Evolutionary conservation across 2,113 vertebrate species (phyloP).

Genomic region (Rafetus swinhoei): DNA sequence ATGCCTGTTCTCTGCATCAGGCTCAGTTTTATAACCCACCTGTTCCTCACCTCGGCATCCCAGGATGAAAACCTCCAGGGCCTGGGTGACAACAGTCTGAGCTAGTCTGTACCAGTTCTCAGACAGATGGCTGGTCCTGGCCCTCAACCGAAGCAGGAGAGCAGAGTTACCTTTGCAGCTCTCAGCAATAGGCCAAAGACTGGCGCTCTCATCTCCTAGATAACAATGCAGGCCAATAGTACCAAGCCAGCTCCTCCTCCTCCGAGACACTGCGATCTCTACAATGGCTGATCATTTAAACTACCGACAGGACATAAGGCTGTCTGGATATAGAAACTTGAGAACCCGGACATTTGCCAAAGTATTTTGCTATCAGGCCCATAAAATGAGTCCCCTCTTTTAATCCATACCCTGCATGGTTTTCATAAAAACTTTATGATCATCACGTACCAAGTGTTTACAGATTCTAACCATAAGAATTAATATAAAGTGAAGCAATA

Average conservation of each 20-base stretch:
- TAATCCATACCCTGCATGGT: conserved; percentile 3
- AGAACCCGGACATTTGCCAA: conserved; percentile 58
- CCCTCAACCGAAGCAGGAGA: not conserved
- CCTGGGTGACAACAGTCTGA: conserved; percentile 34
- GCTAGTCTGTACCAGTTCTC: conserved; percentile 19
- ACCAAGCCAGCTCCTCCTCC: conserved; percentile 37
- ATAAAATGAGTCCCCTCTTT: conserved; percentile 66
- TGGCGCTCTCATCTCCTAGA: conserved; percentile 35
- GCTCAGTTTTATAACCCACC: conserved; percentile 68
- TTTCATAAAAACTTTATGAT: conserved; percentile 40
- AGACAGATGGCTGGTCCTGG: conserved; percentile 28
- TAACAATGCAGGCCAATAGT: not conserved
- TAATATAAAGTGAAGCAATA: conserved; percentile 36
- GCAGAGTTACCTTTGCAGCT: conserved; percentile 6
- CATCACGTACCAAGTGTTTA: conserved; percentile 51
- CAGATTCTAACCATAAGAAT: conserved; percentile 37
- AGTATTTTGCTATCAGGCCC: conserved; percentile 51
- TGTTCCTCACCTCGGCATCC: not conserved
- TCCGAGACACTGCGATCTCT: conserved; percentile 66
- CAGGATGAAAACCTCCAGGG: not conserved
- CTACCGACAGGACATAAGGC: conserved; percentile 63
- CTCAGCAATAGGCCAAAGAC: not conserved
- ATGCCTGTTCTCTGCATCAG: conserved; percentile 71
- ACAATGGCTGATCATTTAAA: conserved; percentile 68
- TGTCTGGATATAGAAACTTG: conserved; percentile 62